Conservation (phyloP, 1,140 invertebrate genomes). For the Trichogramma pretiosum region DNA sequence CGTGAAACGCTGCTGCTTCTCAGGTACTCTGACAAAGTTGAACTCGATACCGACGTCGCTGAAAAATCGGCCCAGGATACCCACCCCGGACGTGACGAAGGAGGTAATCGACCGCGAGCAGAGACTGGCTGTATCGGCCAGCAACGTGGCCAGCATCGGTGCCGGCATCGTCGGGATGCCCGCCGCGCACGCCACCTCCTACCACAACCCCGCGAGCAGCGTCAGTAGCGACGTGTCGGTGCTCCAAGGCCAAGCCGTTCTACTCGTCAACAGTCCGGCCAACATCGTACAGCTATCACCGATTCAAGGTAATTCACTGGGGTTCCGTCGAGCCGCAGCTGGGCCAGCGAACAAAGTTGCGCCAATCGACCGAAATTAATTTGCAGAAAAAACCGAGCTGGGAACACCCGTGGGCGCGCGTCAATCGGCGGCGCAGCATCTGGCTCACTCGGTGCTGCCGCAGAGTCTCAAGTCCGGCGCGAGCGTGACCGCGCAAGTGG, state of each 20-base stretch:
- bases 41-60: conserved; percentile 58
- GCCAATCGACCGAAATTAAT: neutral
- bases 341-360: neutral
- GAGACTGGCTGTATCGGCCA: conserved; percentile 46
- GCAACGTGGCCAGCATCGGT: conserved; percentile 44
- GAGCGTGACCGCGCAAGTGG: conserved; percentile 51
- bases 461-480: conserved; percentile 45
- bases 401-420: conserved; percentile 54
- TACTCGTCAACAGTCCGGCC: neutral
- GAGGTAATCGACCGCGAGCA: conserved; percentile 64
- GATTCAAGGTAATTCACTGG: conserved; percentile 49
- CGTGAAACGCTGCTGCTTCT: conserved; percentile 11
- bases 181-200: conserved; percentile 21
- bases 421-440: conserved; percentile 43
- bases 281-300: conserved; percentile 50
- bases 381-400: conserved; percentile 50
- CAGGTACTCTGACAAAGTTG: conserved; percentile 55
- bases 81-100: conserved; percentile 76
- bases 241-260: conserved; percentile 57
- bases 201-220: conserved; percentile 45
- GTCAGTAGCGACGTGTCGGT: conserved; percentile 61
- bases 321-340: neutral
- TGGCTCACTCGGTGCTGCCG: conserved; percentile 62
- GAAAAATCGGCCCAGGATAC: conserved; percentile 71
- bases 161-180: conserved; percentile 56